Evolutionary conservation across 2,797 vertebrate genomes (phyloP).

Genomic region (Sebastes paucispinis): DNA sequence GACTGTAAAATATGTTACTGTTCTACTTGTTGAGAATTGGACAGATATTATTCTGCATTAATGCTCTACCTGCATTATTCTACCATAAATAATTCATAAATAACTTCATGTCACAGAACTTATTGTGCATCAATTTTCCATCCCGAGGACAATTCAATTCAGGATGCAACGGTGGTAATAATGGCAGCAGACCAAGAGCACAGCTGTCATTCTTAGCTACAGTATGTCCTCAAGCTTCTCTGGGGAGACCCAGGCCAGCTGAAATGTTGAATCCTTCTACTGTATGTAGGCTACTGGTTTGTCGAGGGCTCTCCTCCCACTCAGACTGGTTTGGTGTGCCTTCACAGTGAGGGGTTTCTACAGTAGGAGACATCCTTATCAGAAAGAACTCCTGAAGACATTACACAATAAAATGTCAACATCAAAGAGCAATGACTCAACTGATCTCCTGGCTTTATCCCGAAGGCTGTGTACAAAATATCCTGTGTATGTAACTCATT

Average conservation of each 20-base stretch:
- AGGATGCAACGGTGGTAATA: not conserved
- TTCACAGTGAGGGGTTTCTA: not conserved
- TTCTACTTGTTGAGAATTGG: not conserved
- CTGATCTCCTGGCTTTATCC: not conserved
- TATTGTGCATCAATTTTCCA: not conserved
- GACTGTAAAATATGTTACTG: not conserved
- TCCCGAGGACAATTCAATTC: not conserved
- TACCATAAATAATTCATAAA: not conserved
- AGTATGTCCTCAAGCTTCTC: not conserved
- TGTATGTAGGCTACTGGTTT: not conserved
- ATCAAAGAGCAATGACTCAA: constrained; percentile 1
- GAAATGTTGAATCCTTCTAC: not conserved
- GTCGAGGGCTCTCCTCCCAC: not conserved
- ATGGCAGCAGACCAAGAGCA: not conserved
- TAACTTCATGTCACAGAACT: not conserved
- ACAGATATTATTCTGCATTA: not conserved
- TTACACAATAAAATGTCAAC: constrained; percentile 10
- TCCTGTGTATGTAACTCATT: not conserved
- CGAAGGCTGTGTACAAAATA: not conserved
- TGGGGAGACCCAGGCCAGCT: not conserved
- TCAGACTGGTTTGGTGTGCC: not conserved
- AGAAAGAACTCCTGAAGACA: not conserved
- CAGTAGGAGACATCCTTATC: constrained; percentile 18
- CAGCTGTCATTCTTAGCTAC: not conserved
- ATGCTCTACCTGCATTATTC: not conserved